phyloP scores from a whole-genome alignment of 2,888 invertebrate species.

The Andrena camellia region DNA sequence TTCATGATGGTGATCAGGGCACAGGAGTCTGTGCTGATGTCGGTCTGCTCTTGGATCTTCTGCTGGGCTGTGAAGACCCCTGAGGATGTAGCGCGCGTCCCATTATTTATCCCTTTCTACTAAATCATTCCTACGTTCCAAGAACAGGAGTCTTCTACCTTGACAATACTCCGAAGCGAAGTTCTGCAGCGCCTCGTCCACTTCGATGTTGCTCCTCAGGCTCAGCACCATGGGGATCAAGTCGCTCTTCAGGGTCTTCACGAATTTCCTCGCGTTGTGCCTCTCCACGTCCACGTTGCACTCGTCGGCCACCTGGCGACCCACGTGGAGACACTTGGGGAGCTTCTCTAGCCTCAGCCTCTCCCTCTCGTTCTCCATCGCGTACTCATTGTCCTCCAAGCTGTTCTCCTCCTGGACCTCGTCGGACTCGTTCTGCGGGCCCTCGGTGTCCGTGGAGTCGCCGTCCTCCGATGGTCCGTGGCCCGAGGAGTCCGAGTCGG shows the following conservation, averaged over 20 bases:
- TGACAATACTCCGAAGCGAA: conserved; percentile 97
- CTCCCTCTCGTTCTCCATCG: conserved; percentile 83
- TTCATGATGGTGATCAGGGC: conserved; percentile 93
- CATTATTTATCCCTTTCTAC: background rate
- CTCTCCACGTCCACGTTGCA: conserved; percentile 94
- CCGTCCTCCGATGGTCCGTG: conserved; percentile 83
- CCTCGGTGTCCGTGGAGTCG: conserved; percentile 83
- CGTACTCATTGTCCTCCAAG: conserved; percentile 80
- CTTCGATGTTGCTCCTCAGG: conserved; percentile 93
- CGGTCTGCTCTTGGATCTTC: conserved; percentile 79
- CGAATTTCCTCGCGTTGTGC: conserved; percentile 94
- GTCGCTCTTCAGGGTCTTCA: conserved; percentile 90
- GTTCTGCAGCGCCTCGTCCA: conserved; percentile 96
- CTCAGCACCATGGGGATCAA: conserved; percentile 92
- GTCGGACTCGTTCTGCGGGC: conserved; percentile 81
- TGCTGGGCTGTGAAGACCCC: conserved; percentile 82
- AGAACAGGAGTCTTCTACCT: conserved; percentile 86
- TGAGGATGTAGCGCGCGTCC: conserved; percentile 30
- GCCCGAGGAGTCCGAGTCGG: conserved; percentile 83
- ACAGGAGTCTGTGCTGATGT: conserved; percentile 80
- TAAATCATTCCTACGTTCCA: background rate
- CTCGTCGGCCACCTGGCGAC: conserved; percentile 85
- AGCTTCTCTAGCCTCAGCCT: conserved; percentile 86
- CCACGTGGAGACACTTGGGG: conserved; percentile 87
- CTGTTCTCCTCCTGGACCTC: conserved; percentile 79